Evolutionary conservation across 1,140 invertebrate genomes (phyloP).

Genomic region (Lineus longissimus): DNA sequence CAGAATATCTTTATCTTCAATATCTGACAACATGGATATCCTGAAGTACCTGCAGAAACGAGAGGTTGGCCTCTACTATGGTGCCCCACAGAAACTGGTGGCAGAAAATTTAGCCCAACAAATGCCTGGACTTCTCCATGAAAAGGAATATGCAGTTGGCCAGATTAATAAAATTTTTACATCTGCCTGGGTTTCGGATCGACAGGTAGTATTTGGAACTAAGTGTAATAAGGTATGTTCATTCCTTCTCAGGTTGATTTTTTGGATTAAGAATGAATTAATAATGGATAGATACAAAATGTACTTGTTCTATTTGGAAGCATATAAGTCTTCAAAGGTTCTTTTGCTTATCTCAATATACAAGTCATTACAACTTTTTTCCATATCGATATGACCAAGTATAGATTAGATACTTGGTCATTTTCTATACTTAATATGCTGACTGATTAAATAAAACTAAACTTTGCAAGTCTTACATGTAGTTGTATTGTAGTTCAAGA

Average conservation of each 20-base stretch:
- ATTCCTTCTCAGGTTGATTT: conserved; percentile 14
- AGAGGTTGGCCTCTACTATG: conserved; percentile 12
- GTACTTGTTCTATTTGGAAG: too few species aligned
- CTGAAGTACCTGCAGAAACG: conserved; percentile 13
- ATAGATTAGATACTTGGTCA: too few species aligned
- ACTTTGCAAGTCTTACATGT: too few species aligned
- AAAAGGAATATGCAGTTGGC: conserved; percentile 47
- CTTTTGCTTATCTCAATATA: too few species aligned
- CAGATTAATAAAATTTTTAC: conserved; percentile 90
- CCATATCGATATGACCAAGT: too few species aligned
- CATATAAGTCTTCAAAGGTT: too few species aligned
- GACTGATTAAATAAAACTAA: too few species aligned
- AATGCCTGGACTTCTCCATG: conserved; percentile 38
- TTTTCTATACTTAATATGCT: too few species aligned
- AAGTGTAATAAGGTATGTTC: conserved; percentile 89
- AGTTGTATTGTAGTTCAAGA: too few species aligned
- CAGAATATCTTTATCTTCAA: too few species aligned
- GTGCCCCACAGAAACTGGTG: conserved; percentile 17
- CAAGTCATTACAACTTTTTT: too few species aligned
- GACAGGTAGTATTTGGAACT: conserved; percentile 91
- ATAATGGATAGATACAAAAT: background rate
- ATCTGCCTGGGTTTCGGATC: conserved; percentile 90
- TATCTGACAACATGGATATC: background rate
- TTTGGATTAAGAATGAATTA: background rate
- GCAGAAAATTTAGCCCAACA: conserved; percentile 30